These are phyloP conservation scores for Phylloscopus whistleri DNA, from an alignment of 2,113 vertebrate species.

Conservation along the genomic window DNA sequence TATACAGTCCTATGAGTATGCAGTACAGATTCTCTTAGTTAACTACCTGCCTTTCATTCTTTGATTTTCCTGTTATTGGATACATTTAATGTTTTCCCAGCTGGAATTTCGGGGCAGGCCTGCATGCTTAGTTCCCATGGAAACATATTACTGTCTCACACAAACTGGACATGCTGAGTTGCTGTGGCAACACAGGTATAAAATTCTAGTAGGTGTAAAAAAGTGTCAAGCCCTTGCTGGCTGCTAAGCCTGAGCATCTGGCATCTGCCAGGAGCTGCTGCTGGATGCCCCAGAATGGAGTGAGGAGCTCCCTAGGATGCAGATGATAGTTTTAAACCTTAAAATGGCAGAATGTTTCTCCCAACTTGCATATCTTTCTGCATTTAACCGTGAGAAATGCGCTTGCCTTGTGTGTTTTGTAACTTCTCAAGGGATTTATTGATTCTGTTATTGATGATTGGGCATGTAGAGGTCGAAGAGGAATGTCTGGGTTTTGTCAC, in stretches of 20 bases:
- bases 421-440: neutral
- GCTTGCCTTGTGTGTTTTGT: neutral
- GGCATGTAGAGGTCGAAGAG: neutral
- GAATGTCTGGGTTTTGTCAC: neutral
- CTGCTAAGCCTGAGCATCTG: neutral
- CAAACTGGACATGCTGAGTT: constrained; percentile 16
- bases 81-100: neutral
- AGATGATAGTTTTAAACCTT: neutral
- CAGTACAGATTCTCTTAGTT: neutral
- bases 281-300: neutral
- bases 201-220: neutral
- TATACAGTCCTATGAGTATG: accelerated
- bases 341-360: neutral
- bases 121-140: constrained; percentile 37
- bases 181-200: constrained; percentile 48
- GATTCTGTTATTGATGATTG: neutral
- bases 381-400: neutral
- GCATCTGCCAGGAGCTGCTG: neutral
- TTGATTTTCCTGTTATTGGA: neutral
- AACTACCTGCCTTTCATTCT: neutral
- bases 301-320: neutral
- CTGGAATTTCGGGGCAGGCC: neutral
- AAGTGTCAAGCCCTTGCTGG: neutral
- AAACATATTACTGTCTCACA: constrained; percentile 18
- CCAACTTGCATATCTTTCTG: neutral